Percentiles rank a stretch among this genome's conserved stretches.
Evolutionary conservation across 2,888 invertebrate species (phyloP).

Genomic region (Chrysodeixis includens): DNA sequence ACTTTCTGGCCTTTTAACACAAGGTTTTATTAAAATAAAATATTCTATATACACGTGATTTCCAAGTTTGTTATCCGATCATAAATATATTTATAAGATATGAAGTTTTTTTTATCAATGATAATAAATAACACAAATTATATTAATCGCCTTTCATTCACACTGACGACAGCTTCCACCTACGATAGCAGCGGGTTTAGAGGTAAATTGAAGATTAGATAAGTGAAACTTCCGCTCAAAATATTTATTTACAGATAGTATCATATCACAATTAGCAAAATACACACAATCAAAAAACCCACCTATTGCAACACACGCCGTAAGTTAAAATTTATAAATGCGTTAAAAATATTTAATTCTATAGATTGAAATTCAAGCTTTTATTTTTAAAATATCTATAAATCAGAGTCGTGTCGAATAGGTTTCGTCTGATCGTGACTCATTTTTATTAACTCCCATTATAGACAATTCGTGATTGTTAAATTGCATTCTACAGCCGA

Average conservation of each 20-base stretch:
- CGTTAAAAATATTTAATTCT: not conserved
- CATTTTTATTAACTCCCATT: slow-evolving; percentile 23
- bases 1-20: slow-evolving; percentile 60
- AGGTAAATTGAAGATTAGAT: slow-evolving; percentile 32
- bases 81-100: not conserved
- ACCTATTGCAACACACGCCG: not conserved
- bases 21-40: slow-evolving; percentile 49
- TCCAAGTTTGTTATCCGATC: slow-evolving; percentile 10
- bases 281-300: not conserved
- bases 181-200: slow-evolving; percentile 18
- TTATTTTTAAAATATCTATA: not conserved
- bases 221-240: slow-evolving; percentile 36
- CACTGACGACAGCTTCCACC: slow-evolving; percentile 16
- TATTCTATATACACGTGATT: slow-evolving; percentile 28
- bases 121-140: not conserved
- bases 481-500: slow-evolving; percentile 15
- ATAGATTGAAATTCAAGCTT: not conserved
- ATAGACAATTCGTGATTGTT: slow-evolving; percentile 46
- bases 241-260: slow-evolving; percentile 18
- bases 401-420: slow-evolving; percentile 12
- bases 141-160: slow-evolving; percentile 9
- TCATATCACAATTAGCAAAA: not conserved
- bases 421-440: slow-evolving; percentile 44
- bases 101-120: not conserved
- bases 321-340: not conserved